Base-by-base conservation (phyloP, 2,113 vertebrate species). In the Actinemys pallida region DNA sequence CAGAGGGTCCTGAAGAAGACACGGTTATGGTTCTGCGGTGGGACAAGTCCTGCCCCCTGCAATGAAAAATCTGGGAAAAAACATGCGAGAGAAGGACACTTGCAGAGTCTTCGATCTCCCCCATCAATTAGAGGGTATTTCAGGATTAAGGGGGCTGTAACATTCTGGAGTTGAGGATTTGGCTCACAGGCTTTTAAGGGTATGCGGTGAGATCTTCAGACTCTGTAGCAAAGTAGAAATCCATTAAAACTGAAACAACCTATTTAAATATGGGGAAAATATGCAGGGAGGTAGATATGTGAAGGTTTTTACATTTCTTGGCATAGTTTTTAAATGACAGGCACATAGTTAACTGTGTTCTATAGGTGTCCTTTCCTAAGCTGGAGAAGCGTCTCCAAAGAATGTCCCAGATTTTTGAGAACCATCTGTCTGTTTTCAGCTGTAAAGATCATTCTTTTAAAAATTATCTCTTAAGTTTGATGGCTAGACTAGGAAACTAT, bases 351-450 rank as follows among this genome's bases (percentile, higher is more conserved):
- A 93, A 92, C 94, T 96, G 89, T 96, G 93, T 97, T 97, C 92
- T 94, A 88, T 95, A 97, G 96, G 94, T 96, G 96, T 97, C 96
- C 96, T 97, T 97, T 97, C 93, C 94, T 95, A 97, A 96, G 88
- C 94, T 97, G 96, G 86, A 94, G 87, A 95, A 97, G 95, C 94
- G 91, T 98, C 96, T 96, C 95, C 90, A 90, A 94, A 97, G 93
- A 95, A 87, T 90, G 97, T 97, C 96, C 97, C 97, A 98, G 96
- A 97, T 97, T 98, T 97, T 97, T 97, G 95, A 88, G 93, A 97
- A 96, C 97, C 97, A 98, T 98, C 97, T 98, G 97, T 97, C 96
- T 97, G 95, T 96, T 97, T 97, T 95, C 93, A 97, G 69, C 96
- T 97, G 95, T 93, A 96, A 97, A 97, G 92, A 96, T 97, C 94